Percentiles rank a stretch among this genome's conserved stretches.
Conservation (phyloP, 2,888 invertebrate species). For the Melipona beecheii region DNA sequence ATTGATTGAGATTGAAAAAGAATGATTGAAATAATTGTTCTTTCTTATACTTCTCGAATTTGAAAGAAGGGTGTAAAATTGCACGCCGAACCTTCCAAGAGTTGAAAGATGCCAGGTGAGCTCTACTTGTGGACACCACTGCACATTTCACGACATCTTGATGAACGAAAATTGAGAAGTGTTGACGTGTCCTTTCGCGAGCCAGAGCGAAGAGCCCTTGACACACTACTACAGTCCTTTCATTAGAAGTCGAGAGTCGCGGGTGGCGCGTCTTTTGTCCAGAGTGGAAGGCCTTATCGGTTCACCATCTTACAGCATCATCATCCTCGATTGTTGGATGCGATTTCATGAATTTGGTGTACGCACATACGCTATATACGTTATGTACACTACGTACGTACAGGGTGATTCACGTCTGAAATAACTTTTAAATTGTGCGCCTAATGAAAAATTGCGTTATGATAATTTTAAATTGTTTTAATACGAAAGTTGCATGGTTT, state of each 20-base stretch:
- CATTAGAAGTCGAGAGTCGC: constrained; percentile 34
- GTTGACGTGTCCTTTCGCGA: constrained; percentile 22
- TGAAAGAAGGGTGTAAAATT: neutral
- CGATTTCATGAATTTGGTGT: neutral
- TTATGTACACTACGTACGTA: too few species aligned
- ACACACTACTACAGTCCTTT: constrained; percentile 44
- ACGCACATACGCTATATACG: too few species aligned
- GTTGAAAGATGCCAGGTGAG: neutral
- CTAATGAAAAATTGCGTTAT: too few species aligned
- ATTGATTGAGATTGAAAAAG: too few species aligned
- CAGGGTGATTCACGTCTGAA: too few species aligned
- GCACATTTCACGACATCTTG: neutral
- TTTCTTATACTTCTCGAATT: neutral
- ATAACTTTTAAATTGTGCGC: too few species aligned
- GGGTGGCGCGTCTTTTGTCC: constrained; percentile 23
- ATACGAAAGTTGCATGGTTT: too few species aligned
- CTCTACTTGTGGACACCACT: too few species aligned
- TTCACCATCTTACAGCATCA: neutral
- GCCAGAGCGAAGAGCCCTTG: constrained; percentile 27
- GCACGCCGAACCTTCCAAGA: neutral
- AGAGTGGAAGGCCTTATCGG: constrained; percentile 30
- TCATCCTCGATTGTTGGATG: neutral
- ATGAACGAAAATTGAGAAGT: constrained; percentile 15
- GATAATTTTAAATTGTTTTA: too few species aligned
- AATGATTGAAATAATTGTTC: neutral